Evolutionary conservation across 1,140 invertebrate species (phyloP), one percentile per base, ranked within the genome.

Genomic region (Globodera rostochiensis): DNA sequence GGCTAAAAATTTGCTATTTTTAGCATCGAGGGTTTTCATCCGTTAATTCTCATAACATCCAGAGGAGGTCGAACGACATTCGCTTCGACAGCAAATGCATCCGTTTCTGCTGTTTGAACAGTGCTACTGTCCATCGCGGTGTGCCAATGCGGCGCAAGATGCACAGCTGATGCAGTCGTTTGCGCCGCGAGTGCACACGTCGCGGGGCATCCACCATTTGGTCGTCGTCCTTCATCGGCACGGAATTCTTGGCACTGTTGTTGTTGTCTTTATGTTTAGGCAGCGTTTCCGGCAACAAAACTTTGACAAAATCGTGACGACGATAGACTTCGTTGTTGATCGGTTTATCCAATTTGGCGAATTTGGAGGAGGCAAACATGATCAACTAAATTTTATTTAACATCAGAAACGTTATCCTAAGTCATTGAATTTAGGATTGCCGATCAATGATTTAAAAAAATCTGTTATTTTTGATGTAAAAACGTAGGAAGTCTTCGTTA

Each of bases 131-230:
- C 15, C 57, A 15, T 13, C 57, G 13, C 46, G 74, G 74, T 46
- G 74, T 76, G 19, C 74, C 74, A 60, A 76, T 57, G 57, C 66
- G 57, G 8, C 74, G 74, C 19, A 76, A 57, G 66, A 47, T 76
- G 66, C 36, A 64, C 46, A 76, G 53, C 19, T 25, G 36, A 57
- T 76, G 74, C 74, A 76, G 36, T 21, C 74, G 57, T 21, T 76
- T 76, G 15, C 74, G 74, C 7, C 74, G 74, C 36, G 74, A 76
- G n/a, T 76, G 74, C 66, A 19, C 19, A 4, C 15, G 60, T 13
- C 13, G 21, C 57, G 73, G 57, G 49, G 57, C 25, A 49, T 19
- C 15, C 53, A 53, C 9, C 53, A 53, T 9, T 9, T 53, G 53
- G 53, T 6, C 15, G 53, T 19, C 4, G 19, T 64, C 57, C 13